Percentiles rank a stretch among this genome's conserved stretches.
Conservation (phyloP, 2,888 invertebrate species). For the Chromoteleia sp. region DNA sequence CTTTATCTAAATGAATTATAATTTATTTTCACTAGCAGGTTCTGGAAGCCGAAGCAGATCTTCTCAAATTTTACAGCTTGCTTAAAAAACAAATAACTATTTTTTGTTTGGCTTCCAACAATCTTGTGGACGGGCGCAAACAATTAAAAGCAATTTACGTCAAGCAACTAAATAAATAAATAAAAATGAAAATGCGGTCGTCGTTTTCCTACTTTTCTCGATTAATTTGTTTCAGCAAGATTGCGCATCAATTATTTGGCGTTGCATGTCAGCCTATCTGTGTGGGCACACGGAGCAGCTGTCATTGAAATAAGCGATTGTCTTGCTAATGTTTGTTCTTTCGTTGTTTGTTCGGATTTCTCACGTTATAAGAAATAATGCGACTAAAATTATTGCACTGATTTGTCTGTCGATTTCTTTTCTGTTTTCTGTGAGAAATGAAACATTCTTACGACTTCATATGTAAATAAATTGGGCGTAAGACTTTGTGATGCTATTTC, state of each 20-base stretch:
- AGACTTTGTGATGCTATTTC: constrained; percentile 8
- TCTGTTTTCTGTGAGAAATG: constrained; percentile 59
- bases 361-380: constrained; percentile 65
- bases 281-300: constrained; percentile 84
- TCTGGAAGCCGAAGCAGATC: constrained; percentile 82
- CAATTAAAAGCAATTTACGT: constrained; percentile 37
- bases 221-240: constrained; percentile 83
- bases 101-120: constrained; percentile 68
- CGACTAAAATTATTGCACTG: constrained; percentile 58
- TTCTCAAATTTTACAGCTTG: constrained; percentile 79
- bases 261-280: constrained; percentile 83
- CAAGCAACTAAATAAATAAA: constrained; percentile 45
- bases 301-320: constrained; percentile 73
- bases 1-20: constrained; percentile 70
- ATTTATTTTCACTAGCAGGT: constrained; percentile 79
- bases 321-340: constrained; percentile 65
- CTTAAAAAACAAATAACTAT: constrained; percentile 76
- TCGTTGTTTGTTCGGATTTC: constrained; percentile 55
- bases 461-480: constrained; percentile 7
- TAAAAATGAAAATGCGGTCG: constrained; percentile 38
- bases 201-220: constrained; percentile 72
- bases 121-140: constrained; percentile 66
- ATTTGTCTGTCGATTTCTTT: constrained; percentile 53
- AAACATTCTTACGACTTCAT: constrained; percentile 8
- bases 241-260: constrained; percentile 83